Percentiles rank a stretch among this genome's conserved stretches.
phyloP scores from a whole-genome alignment of 2,797 vertebrate genomes.

The Tokudaia muenninki region DNA sequence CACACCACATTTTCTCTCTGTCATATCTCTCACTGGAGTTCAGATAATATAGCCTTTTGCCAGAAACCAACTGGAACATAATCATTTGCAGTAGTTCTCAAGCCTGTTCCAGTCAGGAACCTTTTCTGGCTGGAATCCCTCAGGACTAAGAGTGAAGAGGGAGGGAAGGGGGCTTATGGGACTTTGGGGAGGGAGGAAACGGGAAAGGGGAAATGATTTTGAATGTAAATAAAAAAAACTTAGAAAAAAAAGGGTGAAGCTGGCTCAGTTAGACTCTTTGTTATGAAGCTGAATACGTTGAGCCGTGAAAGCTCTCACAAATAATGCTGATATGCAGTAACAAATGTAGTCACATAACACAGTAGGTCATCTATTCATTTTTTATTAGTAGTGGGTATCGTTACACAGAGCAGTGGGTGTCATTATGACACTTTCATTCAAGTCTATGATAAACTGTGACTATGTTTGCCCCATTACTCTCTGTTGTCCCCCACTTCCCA shows the following conservation, averaged over 20 bases:
- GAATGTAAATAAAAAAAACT: too few relatives aligned
- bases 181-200: too few relatives aligned
- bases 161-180: too few relatives aligned
- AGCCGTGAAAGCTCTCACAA: neutral
- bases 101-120: neutral
- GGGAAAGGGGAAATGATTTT: too few relatives aligned
- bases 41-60: constrained; percentile 41
- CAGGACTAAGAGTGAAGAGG: neutral
- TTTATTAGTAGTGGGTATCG: neutral
- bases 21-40: neutral
- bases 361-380: neutral
- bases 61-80: constrained; percentile 49
- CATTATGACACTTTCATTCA: neutral
- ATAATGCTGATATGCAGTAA: neutral
- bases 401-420: neutral
- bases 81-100: neutral
- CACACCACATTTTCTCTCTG: neutral
- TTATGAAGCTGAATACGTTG: neutral
- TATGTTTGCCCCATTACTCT: neutral
- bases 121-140: neutral
- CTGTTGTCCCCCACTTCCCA: neutral
- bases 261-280: constrained; percentile 37
- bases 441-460: neutral
- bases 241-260: neutral
- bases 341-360: neutral